phyloP scores from a whole-genome alignment of 2,113 vertebrate genomes.

The Phainopepla nitens region DNA sequence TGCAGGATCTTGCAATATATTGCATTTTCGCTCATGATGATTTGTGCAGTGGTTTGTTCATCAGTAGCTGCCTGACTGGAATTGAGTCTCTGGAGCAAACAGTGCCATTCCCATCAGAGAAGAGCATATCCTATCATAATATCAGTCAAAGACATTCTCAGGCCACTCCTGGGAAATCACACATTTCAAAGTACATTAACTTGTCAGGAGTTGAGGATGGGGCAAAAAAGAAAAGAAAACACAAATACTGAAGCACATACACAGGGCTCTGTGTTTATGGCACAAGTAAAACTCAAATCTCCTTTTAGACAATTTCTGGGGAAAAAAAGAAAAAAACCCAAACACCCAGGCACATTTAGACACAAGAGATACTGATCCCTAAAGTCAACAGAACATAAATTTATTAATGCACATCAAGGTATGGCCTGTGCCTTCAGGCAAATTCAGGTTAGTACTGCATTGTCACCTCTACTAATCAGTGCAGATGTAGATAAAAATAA shows the following conservation, averaged over 20 bases:
- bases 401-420: neutral
- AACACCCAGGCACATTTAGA: neutral
- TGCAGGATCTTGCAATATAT: neutral
- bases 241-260: neutral
- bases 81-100: neutral
- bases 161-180: neutral
- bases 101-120: too few relatives aligned
- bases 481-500: neutral
- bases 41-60: neutral
- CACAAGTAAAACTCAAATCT: neutral
- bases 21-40: neutral
- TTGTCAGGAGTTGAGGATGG: neutral
- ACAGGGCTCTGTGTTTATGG: neutral
- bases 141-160: neutral
- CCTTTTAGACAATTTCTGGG: neutral
- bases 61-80: neutral
- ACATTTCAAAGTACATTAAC: neutral
- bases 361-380: neutral
- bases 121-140: neutral
- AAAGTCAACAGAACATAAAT: neutral
- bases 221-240: accelerated
- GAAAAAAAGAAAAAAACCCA: accelerated
- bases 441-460: neutral
- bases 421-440: neutral
- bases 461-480: neutral